Evolutionary conservation across 2,888 invertebrate species (phyloP), one percentile per base, ranked within the genome.

Genomic region (Strigamia transsilvanica): DNA sequence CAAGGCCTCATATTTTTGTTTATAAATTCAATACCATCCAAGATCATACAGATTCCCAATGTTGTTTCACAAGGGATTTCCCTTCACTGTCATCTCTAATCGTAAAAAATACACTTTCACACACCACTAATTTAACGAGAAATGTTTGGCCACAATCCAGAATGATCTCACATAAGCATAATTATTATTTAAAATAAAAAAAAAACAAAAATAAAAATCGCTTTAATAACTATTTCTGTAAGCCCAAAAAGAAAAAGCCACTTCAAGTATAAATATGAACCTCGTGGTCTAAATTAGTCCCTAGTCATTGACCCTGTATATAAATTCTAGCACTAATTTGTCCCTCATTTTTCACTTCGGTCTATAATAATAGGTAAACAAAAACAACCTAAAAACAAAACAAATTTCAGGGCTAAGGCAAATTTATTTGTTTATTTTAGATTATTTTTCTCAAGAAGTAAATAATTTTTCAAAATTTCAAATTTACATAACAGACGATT

Each of bases 181-280:
- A 73, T 32, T 73, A 73, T 73, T 73, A 73, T 73, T 73, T 18
- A 9, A 46, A 46, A 46, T 13, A 42, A 46, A 46, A 66, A 27
- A 9, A 27, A 73, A 73, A 32, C 32, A 27, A 73, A n/a, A n/a
- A 23, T 27, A 10, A 27, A 21, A 23, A 32, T 9, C 73, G 0
- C 32, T 32, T 73, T 73, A 73, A 73, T 32, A 73, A 73, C 73
- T 73, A 32, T 73, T 73, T n/a, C n/a, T 73, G 73, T 18, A 15
- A 56, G 21, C 56, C 18, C 21, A 56, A 56, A 56, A 56, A 56
- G 56, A 56, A 56, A 51, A 73, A 73, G 15, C 32, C 73, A 73
- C 73, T 73, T 73, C 27, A 73, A 56, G 56, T 56, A 56, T 56
- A 73, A 73, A 73, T 23, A 73, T 73, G 73, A 73, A 73, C 27